Evolutionary conservation across 1,140 invertebrate genomes (phyloP).

Genomic region (Pachyrhynchus sulphureomaculatus): DNA sequence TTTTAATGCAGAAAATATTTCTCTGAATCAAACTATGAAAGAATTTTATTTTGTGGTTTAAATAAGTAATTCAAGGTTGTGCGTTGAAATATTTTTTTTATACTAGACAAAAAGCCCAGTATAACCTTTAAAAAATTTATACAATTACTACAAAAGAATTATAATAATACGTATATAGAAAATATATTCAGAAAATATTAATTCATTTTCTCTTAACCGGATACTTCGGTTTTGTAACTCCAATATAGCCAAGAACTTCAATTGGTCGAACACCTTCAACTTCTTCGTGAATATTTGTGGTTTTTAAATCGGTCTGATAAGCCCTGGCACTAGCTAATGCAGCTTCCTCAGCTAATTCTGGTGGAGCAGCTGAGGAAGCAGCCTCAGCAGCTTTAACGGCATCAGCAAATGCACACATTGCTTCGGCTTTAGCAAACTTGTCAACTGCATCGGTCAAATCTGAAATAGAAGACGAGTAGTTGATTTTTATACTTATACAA

Average conservation of each 20-base stretch:
- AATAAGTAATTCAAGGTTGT: no score
- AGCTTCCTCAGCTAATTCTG: slow-evolving; percentile 51
- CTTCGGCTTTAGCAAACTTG: slow-evolving; percentile 50
- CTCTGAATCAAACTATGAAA: no score
- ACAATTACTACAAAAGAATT: no score
- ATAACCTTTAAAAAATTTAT: not conserved
- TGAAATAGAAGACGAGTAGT: not conserved
- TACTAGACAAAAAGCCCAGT: no score
- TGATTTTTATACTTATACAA: not conserved
- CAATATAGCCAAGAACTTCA: slow-evolving; percentile 52
- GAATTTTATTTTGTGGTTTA: no score
- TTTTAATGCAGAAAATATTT: no score
- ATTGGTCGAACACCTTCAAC: slow-evolving; percentile 47
- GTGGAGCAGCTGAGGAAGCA: slow-evolving; percentile 48
- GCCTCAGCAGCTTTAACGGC: slow-evolving; percentile 50
- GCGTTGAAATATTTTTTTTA: no score
- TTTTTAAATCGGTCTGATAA: slow-evolving; percentile 46
- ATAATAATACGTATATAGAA: no score
- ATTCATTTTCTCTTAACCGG: slow-evolving; percentile 22
- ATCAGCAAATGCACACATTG: slow-evolving; percentile 48
- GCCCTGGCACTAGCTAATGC: slow-evolving; percentile 47
- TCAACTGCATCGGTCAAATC: slow-evolving; percentile 50
- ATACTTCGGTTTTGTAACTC: slow-evolving; percentile 48
- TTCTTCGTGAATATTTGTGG: slow-evolving; percentile 40
- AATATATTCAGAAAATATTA: no score